Evolutionary conservation across 2,888 invertebrate genomes (phyloP), one percentile per base, ranked within the genome.

Genomic region (Gari tellinella): DNA sequence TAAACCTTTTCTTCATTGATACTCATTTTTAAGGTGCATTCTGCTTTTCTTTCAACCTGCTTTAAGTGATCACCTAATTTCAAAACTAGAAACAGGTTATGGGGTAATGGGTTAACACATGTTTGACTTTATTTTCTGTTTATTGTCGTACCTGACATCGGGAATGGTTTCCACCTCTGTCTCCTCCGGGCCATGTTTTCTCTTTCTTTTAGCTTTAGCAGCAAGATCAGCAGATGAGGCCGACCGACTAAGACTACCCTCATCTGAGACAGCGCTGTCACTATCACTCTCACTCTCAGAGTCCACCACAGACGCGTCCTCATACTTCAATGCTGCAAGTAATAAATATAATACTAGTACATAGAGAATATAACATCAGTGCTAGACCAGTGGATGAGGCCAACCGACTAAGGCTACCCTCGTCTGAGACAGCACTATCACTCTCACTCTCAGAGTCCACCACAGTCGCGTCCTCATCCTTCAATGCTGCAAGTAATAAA

Each of bases 361-460:
- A n/a, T n/a, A n/a, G n/a, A n/a, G n/a, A n/a, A n/a, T n/a, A n/a
- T n/a, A n/a, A n/a, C n/a, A n/a, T n/a, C n/a, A n/a, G n/a, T n/a
- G n/a, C n/a, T n/a, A n/a, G n/a, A n/a, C 38, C 53, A 31, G 17
- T 61, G 53, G 58, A 49, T 66, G 58, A 21, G 43, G 55, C 46
- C 31, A 37, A 19, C 15, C 37, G 52, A 55, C 26, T 48, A 23
- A 67, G 55, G 25, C 70, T 73, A 48, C 46, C 62, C 15, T 62
- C 69, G 31, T 58, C 72, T 14, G 65, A 72, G 21, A 69, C 66
- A 55, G 62, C 72, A 55, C 77, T 75, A n/a, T 82, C 83, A 63
- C 77, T 80, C 23, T 80, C 80, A 37, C 74, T 82, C 63, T 81
- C 81, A 1, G 84, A 83, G 49, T 82, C 82, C 19, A 83, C 85